Conservation (phyloP, 2,888 invertebrate species). For the Rambutsinella grinnellia region DNA sequence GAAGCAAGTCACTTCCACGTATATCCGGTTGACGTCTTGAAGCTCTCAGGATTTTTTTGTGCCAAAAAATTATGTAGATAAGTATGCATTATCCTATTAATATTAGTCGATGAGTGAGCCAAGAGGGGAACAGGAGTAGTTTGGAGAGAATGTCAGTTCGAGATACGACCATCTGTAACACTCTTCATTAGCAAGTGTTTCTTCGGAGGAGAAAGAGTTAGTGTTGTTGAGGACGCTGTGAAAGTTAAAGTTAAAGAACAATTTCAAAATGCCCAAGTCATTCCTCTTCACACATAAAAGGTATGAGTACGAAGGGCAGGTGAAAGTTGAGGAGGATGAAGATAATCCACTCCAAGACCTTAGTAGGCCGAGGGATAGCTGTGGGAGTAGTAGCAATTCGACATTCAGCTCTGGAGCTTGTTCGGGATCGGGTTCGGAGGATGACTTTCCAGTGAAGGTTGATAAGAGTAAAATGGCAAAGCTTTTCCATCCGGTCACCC, state of each 20-base stretch:
- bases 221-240: not conserved
- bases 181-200: constrained; percentile 40
- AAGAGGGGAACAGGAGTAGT: constrained; percentile 1
- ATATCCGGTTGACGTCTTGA: constrained; percentile 20
- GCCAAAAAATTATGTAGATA: not conserved
- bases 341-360: constrained; percentile 20
- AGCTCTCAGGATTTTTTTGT: not conserved
- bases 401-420: not conserved
- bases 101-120: constrained; percentile 18
- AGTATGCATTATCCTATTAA: constrained; percentile 1
- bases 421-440: not conserved
- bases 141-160: not conserved
- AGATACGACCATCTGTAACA: constrained; percentile 35
- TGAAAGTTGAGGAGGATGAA: constrained; percentile 27
- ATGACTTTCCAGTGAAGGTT: not conserved
- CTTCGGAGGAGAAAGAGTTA: not conserved
- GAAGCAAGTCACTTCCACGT: not conserved
- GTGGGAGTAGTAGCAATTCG: not conserved
- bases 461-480: not conserved
- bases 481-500: not conserved
- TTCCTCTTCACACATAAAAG: constrained; percentile 76
- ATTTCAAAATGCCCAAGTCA: constrained; percentile 74
- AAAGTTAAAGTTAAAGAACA: not conserved
- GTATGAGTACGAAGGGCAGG: constrained; percentile 69
- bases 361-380: not conserved